Conservation (phyloP, 2,888 invertebrate species). For the Ametastegia equiseti region DNA sequence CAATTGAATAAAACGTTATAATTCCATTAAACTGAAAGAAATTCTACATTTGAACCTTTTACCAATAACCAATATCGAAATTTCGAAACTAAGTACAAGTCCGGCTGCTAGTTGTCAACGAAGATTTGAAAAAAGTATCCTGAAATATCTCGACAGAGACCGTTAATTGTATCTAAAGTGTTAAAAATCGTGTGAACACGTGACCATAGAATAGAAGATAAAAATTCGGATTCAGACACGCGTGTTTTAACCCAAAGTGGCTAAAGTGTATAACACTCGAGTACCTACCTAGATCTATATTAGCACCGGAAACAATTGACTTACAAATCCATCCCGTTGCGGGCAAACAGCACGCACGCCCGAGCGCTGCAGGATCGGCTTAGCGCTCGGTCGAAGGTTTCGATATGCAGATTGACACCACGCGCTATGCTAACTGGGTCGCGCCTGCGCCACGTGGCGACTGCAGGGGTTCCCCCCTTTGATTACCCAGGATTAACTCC, state of each 20-base stretch:
- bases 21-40: no score
- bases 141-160: background rate
- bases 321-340: background rate
- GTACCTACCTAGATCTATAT: background rate
- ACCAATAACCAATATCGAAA: no score
- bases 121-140: background rate
- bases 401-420: constrained; percentile 1
- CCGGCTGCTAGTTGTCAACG: background rate
- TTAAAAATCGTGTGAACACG: background rate
- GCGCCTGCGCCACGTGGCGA: constrained; percentile 41
- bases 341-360: background rate
- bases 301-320: constrained; percentile 1
- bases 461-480: constrained; percentile 33
- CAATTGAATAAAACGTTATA: no score
- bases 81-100: background rate
- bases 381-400: constrained; percentile 20
- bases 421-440: constrained; percentile 23
- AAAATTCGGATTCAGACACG: background rate
- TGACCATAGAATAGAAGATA: no score
- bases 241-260: background rate
- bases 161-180: background rate
- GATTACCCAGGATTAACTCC: constrained; percentile 40
- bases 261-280: background rate
- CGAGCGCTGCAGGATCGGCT: constrained; percentile 10
- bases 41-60: no score